phyloP scores from a whole-genome alignment of 2,888 invertebrate genomes.

The Nomada ruficornis region DNA sequence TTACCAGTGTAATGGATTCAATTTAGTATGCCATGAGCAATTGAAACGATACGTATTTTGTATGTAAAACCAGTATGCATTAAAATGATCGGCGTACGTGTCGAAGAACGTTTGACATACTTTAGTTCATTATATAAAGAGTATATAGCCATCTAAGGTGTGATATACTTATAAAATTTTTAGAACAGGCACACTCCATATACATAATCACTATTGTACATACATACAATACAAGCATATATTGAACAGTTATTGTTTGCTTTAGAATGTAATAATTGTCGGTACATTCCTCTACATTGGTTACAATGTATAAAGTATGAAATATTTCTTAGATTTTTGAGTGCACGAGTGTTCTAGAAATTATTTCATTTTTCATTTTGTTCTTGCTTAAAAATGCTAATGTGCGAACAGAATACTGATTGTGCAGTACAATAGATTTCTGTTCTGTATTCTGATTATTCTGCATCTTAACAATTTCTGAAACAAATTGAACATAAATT shows the following conservation, averaged over 20 bases:
- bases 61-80: conserved; percentile 45
- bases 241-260: conserved; percentile 54
- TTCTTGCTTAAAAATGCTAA: conserved; percentile 14
- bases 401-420: conserved; percentile 24
- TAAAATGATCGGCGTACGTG: conserved; percentile 50
- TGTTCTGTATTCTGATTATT: conserved; percentile 32
- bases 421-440: conserved; percentile 3
- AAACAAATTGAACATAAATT: conserved; percentile 38
- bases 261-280: conserved; percentile 59
- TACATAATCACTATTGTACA: conserved; percentile 68
- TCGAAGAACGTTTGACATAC: conserved; percentile 45
- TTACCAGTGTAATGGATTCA: conserved; percentile 35
- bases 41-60: conserved; percentile 38
- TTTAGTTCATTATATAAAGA: conserved; percentile 37
- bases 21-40: conserved; percentile 44
- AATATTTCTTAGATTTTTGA: conserved; percentile 34
- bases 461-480: conserved; percentile 34
- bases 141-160: conserved; percentile 42
- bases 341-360: conserved; percentile 35
- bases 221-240: conserved; percentile 49
- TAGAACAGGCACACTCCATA: conserved; percentile 55
- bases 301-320: conserved; percentile 38
- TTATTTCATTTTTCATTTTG: conserved; percentile 28
- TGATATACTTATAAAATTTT: conserved; percentile 52
- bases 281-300: conserved; percentile 65